Conservation (phyloP, 1,140 invertebrate species). For the Sycobia sp. region DNA sequence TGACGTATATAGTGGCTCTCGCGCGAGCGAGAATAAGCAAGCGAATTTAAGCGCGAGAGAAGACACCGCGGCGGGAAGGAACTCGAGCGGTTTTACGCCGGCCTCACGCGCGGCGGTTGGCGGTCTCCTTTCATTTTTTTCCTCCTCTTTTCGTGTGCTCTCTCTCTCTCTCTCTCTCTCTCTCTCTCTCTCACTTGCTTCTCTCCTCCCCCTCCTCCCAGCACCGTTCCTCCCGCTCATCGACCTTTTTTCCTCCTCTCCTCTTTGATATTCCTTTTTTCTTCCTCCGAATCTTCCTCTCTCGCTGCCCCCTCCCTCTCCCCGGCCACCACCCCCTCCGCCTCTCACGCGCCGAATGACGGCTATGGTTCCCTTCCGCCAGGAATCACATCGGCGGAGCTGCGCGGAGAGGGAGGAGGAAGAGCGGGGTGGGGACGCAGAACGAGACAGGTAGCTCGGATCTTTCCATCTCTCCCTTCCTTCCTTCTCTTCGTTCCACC, state of each 20-base stretch:
- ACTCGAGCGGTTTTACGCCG: no score
- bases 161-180: conserved; percentile 15
- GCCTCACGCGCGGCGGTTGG: not conserved
- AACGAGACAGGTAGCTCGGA: conserved; percentile 55
- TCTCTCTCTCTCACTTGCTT: no score
- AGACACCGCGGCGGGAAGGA: no score
- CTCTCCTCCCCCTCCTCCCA: conserved; percentile 23
- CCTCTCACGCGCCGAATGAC: conserved; percentile 42
- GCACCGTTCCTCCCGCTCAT: not conserved
- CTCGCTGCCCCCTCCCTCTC: conserved; percentile 32
- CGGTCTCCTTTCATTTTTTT: conserved; percentile 24
- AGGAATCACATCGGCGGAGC: conserved; percentile 39
- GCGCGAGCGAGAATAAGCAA: no score
- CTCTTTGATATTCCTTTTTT: no score
- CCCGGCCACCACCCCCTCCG: not conserved
- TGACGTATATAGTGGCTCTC: no score
- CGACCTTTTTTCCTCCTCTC: no score
- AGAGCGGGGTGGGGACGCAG: conserved; percentile 32
- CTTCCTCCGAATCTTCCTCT: no score
- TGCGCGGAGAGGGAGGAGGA: conserved; percentile 25
- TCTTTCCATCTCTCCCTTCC: no score
- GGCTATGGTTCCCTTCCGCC: conserved; percentile 51
- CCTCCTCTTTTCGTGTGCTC: no score
- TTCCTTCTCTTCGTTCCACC: no score
- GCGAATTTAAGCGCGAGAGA: no score